Base-by-base conservation (phyloP, 2,888 invertebrate species). In the Mesorhabditis belari region DNA sequence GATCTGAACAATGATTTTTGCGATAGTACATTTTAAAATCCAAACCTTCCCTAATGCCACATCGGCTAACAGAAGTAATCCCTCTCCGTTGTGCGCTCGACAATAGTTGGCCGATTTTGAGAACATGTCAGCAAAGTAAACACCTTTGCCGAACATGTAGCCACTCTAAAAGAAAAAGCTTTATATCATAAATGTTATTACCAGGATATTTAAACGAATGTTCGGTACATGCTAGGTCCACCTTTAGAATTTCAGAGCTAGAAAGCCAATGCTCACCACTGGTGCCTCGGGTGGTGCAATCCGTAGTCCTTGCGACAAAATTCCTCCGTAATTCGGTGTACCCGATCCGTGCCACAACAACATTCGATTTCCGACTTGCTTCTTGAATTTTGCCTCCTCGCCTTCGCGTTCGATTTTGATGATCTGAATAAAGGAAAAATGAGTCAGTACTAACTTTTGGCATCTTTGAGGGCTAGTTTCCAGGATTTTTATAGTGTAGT, bases 201-300 rank as follows among this genome's bases (percentile, higher is more conserved):
- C 70, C 73, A 4, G 70, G 93, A 82, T 96, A 96, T 5, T 92
- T 91, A 0, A 94, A 94, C 93, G 94, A 94, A 82, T 96, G 96
- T 9, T 95, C 94, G 83, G 96, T 95, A 83, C 94, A 94, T 60
- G 84, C 75, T 58, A 95, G 96, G 85, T 96, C 96, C 64, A 96
- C 96, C 82, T 96, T 96, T 95, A 96, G 96, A 80, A 86, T 86
- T 28, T 4, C 9, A 12, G 12, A 5, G 19, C 5, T 60, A 9
- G 24, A 27, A 55, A 9, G 5, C 25, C 27, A 3, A 73, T 52
- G 75, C 82, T 65, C 71, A 84, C 84, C 66, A 87, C 89, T 0
- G 96, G 96, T 0, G 96, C 98, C 83, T 98, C 96, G 0, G 95
- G 94, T 0, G 98, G 96, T 17, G 98, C 96, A 80, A 98, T 96